Conservation (phyloP, 2,113 vertebrate genomes). For the Zeus faber region DNA sequence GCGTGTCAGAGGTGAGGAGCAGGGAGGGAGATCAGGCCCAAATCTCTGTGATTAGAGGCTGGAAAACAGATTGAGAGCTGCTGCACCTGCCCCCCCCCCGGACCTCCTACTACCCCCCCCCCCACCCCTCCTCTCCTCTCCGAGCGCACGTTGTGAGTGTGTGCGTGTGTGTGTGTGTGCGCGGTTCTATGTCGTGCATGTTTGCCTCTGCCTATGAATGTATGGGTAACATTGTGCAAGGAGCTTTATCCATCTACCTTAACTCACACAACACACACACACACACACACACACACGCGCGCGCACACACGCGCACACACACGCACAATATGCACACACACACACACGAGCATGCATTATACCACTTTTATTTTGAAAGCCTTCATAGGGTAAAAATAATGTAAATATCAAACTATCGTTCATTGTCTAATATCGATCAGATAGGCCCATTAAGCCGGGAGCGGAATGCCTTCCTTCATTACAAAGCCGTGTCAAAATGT, state of each 20-base stretch:
- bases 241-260: slow-evolving; percentile 5
- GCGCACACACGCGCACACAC: slow-evolving; percentile 9
- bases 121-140: slow-evolving; percentile 5
- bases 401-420: too few species aligned
- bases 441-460: too few species aligned
- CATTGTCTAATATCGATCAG: too few species aligned
- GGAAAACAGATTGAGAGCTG: slow-evolving; percentile 44
- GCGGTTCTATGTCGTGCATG: slow-evolving; percentile 6
- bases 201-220: slow-evolving; percentile 14
- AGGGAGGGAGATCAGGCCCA: not conserved
- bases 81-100: slow-evolving; percentile 17
- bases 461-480: too few species aligned
- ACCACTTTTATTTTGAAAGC: too few species aligned
- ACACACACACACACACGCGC: slow-evolving; percentile 11
- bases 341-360: not conserved
- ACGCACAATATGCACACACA: slow-evolving; percentile 17
- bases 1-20: slow-evolving; percentile 38
- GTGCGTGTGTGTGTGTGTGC: slow-evolving; percentile 22
- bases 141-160: not conserved
- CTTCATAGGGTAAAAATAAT: too few species aligned
- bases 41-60: slow-evolving; percentile 38
- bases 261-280: slow-evolving; percentile 3
- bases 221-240: slow-evolving; percentile 11
- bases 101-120: slow-evolving; percentile 14
- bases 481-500: too few species aligned